Base-by-base conservation (phyloP, 2,888 invertebrate species). In the Scelioninae gen. 2 region DNA sequence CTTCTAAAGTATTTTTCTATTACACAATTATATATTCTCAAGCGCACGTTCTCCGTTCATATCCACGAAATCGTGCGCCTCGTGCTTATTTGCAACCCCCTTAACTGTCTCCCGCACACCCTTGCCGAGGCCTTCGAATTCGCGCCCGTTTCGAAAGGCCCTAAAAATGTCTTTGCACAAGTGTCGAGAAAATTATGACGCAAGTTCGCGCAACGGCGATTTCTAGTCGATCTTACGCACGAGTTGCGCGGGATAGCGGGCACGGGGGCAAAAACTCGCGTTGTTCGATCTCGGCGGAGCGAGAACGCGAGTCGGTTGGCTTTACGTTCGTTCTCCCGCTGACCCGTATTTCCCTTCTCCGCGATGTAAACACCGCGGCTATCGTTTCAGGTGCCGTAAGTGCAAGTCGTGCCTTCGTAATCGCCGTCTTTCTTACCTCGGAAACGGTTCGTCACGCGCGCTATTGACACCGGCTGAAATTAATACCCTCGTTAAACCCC, bases 211-310 rank as follows among this genome's bases (percentile, higher is more conserved):
- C 74, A 74, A 70, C 48, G 72, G 48, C 72, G 72, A 74, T 76
- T 76, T 76, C 76, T 74, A 68, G 65, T 53, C 58, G 72, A 72
- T 76, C 69, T 76, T 76, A 68, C 76, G 73, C 71, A 73, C 64
- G 61, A 61, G 74, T 74, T 74, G 74, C 57, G 65, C 74, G 61
- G 65, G 74, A 74, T 70, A 74, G 61, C 69, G 58, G 69, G 43
- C 61, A 65, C 61, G 74, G 57, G 70, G 61, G 70, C 65, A 74
- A 74, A 70, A 74, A 74, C 70, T 70, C 43, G 64, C 70, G 74
- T 74, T 70, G 67, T 74, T 70, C 67, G 74, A 74, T 74, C 70
- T 74, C 63, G 74, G 63, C 74, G 61, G 70, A 67, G 67, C 70
- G 70, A 70, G 70, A 70, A 70, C 74, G 61, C 65, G 70, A 70